Conservation (phyloP, 2,888 invertebrate genomes). For the Limnephilus marmoratus region DNA sequence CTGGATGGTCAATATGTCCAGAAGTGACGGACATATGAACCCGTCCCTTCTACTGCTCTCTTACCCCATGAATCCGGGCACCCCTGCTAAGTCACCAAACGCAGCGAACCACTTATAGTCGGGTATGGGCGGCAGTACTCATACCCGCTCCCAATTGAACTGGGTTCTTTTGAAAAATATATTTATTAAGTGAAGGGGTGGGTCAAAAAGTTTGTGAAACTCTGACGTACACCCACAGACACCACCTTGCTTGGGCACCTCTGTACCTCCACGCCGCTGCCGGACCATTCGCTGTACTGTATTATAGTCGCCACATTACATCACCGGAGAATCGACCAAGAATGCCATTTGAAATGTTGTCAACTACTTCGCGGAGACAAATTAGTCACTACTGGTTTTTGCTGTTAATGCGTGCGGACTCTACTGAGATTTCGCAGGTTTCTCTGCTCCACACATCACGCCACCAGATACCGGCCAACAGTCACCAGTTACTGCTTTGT, state of each 20-base stretch:
- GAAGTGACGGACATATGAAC: too few species aligned
- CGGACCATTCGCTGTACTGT: neutral
- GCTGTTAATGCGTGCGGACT: neutral
- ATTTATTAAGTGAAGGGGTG: neutral
- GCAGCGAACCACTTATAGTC: too few species aligned
- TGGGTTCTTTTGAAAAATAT: neutral
- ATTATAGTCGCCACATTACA: conserved; percentile 1
- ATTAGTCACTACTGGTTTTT: conserved; percentile 12
- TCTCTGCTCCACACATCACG: neutral
- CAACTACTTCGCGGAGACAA: neutral
- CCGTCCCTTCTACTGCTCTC: too few species aligned
- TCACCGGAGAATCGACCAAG: conserved; percentile 24
- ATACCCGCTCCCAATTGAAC: neutral
- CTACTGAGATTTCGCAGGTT: neutral
- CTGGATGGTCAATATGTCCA: too few species aligned
- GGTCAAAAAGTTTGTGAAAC: neutral
- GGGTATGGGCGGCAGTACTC: too few species aligned
- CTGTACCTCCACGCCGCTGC: neutral
- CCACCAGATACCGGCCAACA: neutral
- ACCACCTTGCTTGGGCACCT: neutral
- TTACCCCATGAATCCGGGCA: too few species aligned
- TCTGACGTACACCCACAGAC: neutral
- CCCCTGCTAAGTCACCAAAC: too few species aligned
- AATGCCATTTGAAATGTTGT: conserved; percentile 25
- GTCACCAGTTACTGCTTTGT: neutral